Evolutionary conservation across 2,888 invertebrate genomes (phyloP), one percentile per base, ranked within the genome.

Genomic region (Meandrusa payeni): DNA sequence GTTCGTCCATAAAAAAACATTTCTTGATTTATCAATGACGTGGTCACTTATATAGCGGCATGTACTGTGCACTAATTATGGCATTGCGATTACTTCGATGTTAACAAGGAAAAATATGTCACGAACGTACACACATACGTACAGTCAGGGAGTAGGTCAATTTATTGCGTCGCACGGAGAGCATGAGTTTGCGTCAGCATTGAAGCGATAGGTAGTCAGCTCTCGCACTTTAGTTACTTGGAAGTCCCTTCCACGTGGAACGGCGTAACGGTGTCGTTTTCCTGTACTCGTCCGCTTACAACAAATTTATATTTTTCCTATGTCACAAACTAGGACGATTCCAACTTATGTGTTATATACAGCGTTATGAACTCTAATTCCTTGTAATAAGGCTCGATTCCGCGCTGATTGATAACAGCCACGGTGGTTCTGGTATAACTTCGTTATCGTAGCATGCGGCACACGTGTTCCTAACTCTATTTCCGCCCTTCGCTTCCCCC

Each of bases 401-500:
- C 2, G 17, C 5, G 12, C n/a, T 13, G 10, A 15, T 12, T 34
- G 5, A n/a, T 12, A 5, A 23, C 4, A 12, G 17, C 13, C 15
- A 22, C 50, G 53, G 27, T 43, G 39, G 54, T 53, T 51, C 47
- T 54, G 47, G 50, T 20, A 31, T 24, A 31, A 24, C 10, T 19
- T 67, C 66, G 72, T 77, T 79, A 80, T 81, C 79, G 68, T 62
- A 60, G 73, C 69, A 64, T 80, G 79, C 66, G 69, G 56, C 66
- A 66, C 81, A 82, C 79, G 81, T 82, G 79, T 76, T 70, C 59
- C 63, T 54, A 54, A 59, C 63, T 69, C 68, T 72, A 75, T 70
- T 77, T 83, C 83, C 83, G 83, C 78, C 79, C 81, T 74, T 75
- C 69, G 68, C 67, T 70, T 75, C 55, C 54, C 74, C 69, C 59